Conservation (phyloP, 2,113 vertebrate species). For the Heterocephalus glaber region DNA sequence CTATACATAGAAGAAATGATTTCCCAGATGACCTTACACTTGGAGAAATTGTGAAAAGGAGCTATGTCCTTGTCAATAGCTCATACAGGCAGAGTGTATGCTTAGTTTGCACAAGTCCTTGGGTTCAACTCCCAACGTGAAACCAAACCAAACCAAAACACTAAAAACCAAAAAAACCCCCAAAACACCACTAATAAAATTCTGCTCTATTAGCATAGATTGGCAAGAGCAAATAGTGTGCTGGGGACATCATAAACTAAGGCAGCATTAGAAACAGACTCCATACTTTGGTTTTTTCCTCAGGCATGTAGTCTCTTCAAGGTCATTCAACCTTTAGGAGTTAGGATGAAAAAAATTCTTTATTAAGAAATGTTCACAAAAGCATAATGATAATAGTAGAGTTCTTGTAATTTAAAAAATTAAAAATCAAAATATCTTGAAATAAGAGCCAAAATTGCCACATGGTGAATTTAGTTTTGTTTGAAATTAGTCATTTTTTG, state of each 20-base stretch:
- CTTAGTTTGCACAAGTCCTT: not conserved
- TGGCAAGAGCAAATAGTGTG: not conserved
- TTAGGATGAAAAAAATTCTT: slow-evolving; percentile 5
- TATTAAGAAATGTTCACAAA: not conserved
- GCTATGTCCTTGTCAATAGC: not conserved
- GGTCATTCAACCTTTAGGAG: not conserved
- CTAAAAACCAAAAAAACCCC: not conserved
- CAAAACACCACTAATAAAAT: not conserved
- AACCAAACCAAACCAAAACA: not conserved
- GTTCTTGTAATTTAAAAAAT: not conserved
- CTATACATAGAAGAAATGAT: not conserved
- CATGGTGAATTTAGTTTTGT: not conserved
- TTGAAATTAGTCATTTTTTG: not conserved
- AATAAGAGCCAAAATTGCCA: slow-evolving; percentile 2
- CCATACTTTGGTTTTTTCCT: slow-evolving; percentile 7
- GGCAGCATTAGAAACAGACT: not conserved
- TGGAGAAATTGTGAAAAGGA: slow-evolving; percentile 37
- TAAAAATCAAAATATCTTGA: not conserved
- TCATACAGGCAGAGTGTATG: not conserved
- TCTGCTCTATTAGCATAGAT: not conserved
- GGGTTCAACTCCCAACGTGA: not conserved
- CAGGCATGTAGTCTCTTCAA: not conserved
- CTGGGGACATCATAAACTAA: not conserved
- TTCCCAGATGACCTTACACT: not conserved
- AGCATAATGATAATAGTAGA: not conserved